Evolutionary conservation across 2,113 vertebrate genomes (phyloP), one percentile per base, ranked within the genome.

Genomic region (Neolamprologus toae): DNA sequence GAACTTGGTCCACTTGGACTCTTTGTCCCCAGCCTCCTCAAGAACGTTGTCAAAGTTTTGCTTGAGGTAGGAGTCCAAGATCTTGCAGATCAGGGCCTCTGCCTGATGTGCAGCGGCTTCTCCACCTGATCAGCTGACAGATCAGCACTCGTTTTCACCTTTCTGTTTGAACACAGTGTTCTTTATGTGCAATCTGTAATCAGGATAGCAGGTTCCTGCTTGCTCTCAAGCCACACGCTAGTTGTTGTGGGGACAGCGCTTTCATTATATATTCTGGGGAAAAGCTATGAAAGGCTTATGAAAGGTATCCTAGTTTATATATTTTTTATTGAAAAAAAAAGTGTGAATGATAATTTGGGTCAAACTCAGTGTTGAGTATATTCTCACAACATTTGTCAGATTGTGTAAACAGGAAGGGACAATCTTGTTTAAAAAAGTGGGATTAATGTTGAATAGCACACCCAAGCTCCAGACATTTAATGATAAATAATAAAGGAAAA

Each of bases 341-440:
- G 37, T 16, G 21, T 42, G 37, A 45, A 26, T 10, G 40, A 45
- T 45, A 26, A 45, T 17, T 26, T 73, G 68, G 4, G 35, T 71
- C 7, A 42, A 73, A 45, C 37, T 26, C 66, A 73, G 66, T 9
- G 21, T 21, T 73, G 37, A 73, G 8, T 45, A 23, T 73, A 45
- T 73, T 42, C 21, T 0, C 13, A 23, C 37, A 26, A 1, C 0
- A 0, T 10, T 73, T 73, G 40, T 73, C 68, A 1, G 68, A 45
- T 5, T 73, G 8, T 17, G 8, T 9, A 17, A 73, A 23, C 68
- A 45, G 13, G 68, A 26, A 45, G 23, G 13, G 0, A 73, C 40
- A 73, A 6, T 26, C 21, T 5, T 0, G 68, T 45, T 45, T 73
- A 26, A 16, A 45, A 45, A 73, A 45, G 68, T 17, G 14, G 2